A percentile compares a stretch with the other conserved stretches of the same genome.
phyloP scores from a whole-genome alignment of 2,797 vertebrate genomes.

The Smutsia temminckii region DNA sequence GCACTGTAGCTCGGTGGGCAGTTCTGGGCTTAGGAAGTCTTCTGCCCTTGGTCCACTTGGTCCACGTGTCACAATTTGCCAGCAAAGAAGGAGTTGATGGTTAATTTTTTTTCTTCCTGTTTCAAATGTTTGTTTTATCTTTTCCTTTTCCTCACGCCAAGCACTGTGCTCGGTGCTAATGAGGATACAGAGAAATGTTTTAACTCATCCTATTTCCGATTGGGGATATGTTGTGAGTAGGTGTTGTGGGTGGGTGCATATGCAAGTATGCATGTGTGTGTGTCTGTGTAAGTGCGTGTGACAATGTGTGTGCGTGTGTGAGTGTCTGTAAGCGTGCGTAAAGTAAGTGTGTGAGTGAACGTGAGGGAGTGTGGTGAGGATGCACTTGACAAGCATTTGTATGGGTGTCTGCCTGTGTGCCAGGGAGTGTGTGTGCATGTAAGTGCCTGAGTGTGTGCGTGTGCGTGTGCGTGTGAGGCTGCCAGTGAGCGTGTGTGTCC shows the following conservation, averaged over 20 bases:
- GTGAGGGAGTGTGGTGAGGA: neutral
- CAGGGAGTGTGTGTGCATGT: neutral
- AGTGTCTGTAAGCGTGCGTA: neutral
- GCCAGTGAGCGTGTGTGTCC: neutral
- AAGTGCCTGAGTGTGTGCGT: neutral
- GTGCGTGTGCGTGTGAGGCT: neutral
- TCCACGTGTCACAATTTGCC: neutral
- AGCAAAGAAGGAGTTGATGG: neutral
- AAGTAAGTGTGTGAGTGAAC: too few relatives aligned
- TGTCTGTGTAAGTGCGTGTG: too few relatives aligned
- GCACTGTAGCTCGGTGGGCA: too few relatives aligned
- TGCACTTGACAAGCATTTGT: too few relatives aligned
- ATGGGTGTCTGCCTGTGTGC: neutral
- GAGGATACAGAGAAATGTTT: neutral
- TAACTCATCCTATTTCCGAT: neutral
- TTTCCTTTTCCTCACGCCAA: neutral
- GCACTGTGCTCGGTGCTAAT: rapidly evolving
- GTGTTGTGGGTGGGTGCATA: neutral
- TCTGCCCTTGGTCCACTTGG: neutral
- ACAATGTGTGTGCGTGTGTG: neutral
- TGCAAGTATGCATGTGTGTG: rapidly evolving
- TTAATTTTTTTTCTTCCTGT: neutral
- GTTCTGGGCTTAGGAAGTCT: neutral
- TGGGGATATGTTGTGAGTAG: too few relatives aligned
- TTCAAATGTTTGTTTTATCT: neutral